Conservation (phyloP, 2,797 vertebrate genomes). For the Chrysocyon brachyurus region DNA sequence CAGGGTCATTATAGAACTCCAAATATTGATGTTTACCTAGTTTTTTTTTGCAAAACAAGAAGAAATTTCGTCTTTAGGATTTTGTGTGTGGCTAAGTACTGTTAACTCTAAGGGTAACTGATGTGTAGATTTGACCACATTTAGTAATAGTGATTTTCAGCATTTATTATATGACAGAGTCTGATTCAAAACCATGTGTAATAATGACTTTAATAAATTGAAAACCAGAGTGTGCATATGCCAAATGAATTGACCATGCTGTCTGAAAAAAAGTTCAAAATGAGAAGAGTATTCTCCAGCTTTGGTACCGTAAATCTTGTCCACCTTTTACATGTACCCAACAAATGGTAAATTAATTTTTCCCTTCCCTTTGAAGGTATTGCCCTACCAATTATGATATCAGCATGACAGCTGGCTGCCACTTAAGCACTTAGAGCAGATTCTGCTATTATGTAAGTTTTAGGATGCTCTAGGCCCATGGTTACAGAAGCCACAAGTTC, state of each 20-base stretch:
- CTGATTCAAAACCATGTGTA: constrained; percentile 12
- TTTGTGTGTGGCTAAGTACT: background rate
- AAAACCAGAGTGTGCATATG: background rate
- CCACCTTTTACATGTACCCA: background rate
- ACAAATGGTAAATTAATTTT: background rate
- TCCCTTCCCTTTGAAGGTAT: background rate
- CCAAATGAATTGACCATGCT: background rate
- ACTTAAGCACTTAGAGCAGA: background rate
- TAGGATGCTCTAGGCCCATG: background rate
- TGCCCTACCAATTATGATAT: background rate
- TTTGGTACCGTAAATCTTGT: background rate
- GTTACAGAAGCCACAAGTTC: background rate
- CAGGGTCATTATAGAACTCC: background rate
- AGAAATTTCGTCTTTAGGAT: background rate
- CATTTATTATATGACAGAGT: background rate
- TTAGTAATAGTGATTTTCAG: background rate
- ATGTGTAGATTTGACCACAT: background rate
- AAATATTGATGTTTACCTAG: rapidly evolving
- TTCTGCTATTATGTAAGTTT: background rate
- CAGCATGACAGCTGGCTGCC: background rate
- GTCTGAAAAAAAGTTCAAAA: background rate
- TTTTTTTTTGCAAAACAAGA: background rate
- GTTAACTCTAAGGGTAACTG: background rate
- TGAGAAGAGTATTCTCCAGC: background rate
- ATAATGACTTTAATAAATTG: background rate